Percentiles rank a stretch among this genome's conserved stretches.
These are phyloP conservation scores for Trypoxylon attenuatum DNA, from an alignment of 2,888 invertebrate genomes.

Conservation along the genomic window DNA sequence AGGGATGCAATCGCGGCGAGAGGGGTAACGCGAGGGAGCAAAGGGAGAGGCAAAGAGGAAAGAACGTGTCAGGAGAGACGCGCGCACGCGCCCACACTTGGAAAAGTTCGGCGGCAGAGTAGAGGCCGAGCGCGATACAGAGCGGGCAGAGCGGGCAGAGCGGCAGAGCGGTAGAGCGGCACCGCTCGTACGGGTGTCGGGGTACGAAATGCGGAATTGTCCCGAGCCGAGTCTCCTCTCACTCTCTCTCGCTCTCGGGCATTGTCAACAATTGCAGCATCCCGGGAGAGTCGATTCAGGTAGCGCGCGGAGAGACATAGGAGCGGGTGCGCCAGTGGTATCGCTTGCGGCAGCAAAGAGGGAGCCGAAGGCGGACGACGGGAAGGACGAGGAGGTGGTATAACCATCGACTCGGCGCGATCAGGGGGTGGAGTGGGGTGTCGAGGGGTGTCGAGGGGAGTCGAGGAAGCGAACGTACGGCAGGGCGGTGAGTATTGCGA, in stretches of 20 bases:
- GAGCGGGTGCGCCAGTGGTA: conserved; percentile 47
- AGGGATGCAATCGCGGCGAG: conserved; percentile 1
- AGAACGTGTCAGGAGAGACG: not conserved
- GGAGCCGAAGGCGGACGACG: conserved; percentile 48
- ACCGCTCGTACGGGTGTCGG: conserved; percentile 56
- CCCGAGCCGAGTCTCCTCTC: conserved; percentile 45
- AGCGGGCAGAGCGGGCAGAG: not conserved
- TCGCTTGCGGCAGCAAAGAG: conserved; percentile 47
- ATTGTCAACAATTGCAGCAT: conserved; percentile 71
- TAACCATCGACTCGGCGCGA: not conserved
- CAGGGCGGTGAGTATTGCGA: not conserved
- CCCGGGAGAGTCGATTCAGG: conserved; percentile 64
- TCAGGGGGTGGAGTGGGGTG: not conserved
- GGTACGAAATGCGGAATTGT: conserved; percentile 56
- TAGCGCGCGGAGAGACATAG: conserved; percentile 55
- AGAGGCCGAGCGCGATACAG: conserved; percentile 34
- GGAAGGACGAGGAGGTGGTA: conserved; percentile 12
- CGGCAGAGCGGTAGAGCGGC: conserved; percentile 12
- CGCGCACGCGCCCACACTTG: conserved; percentile 48
- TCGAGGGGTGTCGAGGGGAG: not conserved
- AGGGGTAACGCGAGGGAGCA: not conserved
- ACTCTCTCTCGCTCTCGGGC: conserved; percentile 52
- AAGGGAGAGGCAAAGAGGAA: conserved; percentile 6
- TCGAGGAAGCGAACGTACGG: not conserved
- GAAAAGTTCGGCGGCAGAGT: conserved; percentile 11